Evolutionary conservation across 2,113 vertebrate genomes (phyloP), one percentile per base, ranked within the genome.

Genomic region (Pluvialis apricaria): DNA sequence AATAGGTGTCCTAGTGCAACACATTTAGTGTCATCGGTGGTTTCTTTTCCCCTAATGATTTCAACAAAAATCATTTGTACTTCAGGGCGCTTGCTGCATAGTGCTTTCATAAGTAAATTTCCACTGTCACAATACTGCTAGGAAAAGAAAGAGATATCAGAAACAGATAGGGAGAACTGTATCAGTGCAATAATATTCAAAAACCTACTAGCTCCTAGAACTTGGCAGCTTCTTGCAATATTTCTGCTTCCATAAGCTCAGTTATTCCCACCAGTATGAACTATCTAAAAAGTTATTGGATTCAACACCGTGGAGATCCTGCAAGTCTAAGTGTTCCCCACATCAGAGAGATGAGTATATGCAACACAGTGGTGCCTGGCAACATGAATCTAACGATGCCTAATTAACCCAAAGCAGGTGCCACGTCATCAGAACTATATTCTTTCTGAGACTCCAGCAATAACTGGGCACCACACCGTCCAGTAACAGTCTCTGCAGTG

Each of bases 371-470:
- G 24, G 24, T 34, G 16, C 17, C 24, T 11, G 13, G 26, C 31
- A 45, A 6, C 20, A 44, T 1, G 21, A 68, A 76, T 52, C 16
- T 29, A 11, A 3, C 0, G 3, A 64, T 7, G 57, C 4, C 45
- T 28, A n/a, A 16, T 29, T 61, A 64, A 80, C 45, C 31, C 19
- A 44, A 34, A 58, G 22, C 1, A 1, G n/a, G 11, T 38, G 29
- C 20, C 40, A n/a, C 0, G 0, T 10, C 45, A 47, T 2, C 57
- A 58, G 34, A 49, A 38, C 17, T 13, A 3, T 11, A 12, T 4
- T 70, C 21, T 12, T 54, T 2, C 45, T 18, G 40, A 44, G 40
- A 40, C 13, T 79, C 28, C 65, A 66, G 8, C 26, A 52, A 36
- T 31, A 69, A 1, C 28, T 34, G 52, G 34, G 19, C 38, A 49